Evolutionary conservation across 2,888 invertebrate genomes (phyloP), one percentile per base, ranked within the genome.

Genomic region (Tetragonisca angustula): DNA sequence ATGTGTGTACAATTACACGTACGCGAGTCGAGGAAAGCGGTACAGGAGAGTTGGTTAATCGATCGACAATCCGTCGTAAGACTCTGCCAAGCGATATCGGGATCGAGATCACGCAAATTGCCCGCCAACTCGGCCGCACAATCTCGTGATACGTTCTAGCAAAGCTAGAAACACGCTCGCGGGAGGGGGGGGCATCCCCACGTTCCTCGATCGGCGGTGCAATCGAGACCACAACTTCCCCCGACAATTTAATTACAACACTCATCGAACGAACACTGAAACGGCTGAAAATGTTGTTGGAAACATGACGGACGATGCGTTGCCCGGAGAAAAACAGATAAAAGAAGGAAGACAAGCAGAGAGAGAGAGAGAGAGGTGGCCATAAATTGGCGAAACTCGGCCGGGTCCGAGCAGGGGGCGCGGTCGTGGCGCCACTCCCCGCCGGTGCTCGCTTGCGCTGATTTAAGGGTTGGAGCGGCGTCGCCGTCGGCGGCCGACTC

Each of bases 381-480:
- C 76, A 73, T 78, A 78, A 78, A 78, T 72, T 59, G 32, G 32
- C 3, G 65, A 24, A 78, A 56, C n/a, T n/a, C 65, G 74, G n/a
- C 67, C 67, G 24, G 32, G 36, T 50, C 32, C 32, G 56, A 43
- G 32, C 43, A 50, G 56, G 67, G 50, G 67, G 61, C 56, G 65
- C 65, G 78, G 52, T 52, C 52, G 70, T 56, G 78, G 70, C 79
- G 54, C 72, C 81, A 79, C 61, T 36, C 43, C 61, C 62, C 43
- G 19, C 54, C 50, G 19, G 36, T 19, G 24, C 21, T 6, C 32
- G 24, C 36, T 32, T 6, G 36, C 65, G 50, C 50, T 64, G 72
- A 72, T 81, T 81, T 62, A 81, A 81, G 80, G 68, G 32, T 50
- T 43, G 52, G 27, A 24, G 32, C 52, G 68, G 1, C 68, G 68